phyloP scores from a whole-genome alignment of 2,888 invertebrate genomes.

The Caenorhabditis plicata region DNA sequence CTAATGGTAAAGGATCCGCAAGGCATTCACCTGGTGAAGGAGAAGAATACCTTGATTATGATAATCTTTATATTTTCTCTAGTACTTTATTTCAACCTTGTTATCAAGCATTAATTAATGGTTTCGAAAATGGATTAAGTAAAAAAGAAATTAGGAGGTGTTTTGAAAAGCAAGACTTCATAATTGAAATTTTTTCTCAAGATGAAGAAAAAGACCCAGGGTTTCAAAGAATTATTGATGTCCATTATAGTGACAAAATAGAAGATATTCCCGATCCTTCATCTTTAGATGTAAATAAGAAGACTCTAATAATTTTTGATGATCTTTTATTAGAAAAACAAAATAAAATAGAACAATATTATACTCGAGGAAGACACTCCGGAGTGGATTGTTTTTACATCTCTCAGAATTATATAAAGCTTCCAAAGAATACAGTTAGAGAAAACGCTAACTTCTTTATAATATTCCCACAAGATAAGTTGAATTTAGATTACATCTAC shows the following conservation, averaged over 20 bases:
- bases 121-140: slow-evolving; percentile 28
- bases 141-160: slow-evolving; percentile 35
- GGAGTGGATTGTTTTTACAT: slow-evolving; percentile 42
- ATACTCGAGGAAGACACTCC: slow-evolving; percentile 38
- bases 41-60: slow-evolving; percentile 39
- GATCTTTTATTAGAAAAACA: slow-evolving; percentile 38
- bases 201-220: slow-evolving; percentile 24
- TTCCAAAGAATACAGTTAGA: slow-evolving; percentile 44
- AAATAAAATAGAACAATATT: slow-evolving; percentile 51
- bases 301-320: slow-evolving; percentile 44
- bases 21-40: too few species aligned
- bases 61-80: slow-evolving; percentile 43
- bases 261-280: slow-evolving; percentile 43
- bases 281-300: slow-evolving; percentile 34
- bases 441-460: slow-evolving; percentile 45
- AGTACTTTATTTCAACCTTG: slow-evolving; percentile 46
- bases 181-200: too few species aligned
- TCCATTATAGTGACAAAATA: slow-evolving; percentile 6
- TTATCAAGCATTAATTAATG: slow-evolving; percentile 42
- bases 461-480: slow-evolving; percentile 41
- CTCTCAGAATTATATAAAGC: slow-evolving; percentile 42
- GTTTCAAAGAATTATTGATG: slow-evolving; percentile 14
- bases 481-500: slow-evolving; percentile 30
- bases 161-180: slow-evolving; percentile 26
- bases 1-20: slow-evolving; percentile 3